Conservation (phyloP, 2,888 invertebrate genomes). For the Polymixis lichenea region DNA sequence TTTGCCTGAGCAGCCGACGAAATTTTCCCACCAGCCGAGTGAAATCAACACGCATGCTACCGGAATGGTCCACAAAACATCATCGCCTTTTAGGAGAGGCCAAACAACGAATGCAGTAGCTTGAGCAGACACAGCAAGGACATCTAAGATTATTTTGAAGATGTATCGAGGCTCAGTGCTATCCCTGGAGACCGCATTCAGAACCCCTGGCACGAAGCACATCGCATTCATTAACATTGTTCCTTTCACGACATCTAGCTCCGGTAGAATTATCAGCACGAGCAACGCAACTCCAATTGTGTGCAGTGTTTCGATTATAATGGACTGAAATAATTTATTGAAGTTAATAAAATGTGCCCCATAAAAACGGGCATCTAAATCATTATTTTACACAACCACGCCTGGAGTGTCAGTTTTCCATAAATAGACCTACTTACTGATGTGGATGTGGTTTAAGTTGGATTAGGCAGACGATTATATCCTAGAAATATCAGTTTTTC, state of each 20-base stretch:
- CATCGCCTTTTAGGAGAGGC: slow-evolving; percentile 90
- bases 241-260: slow-evolving; percentile 95
- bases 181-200: slow-evolving; percentile 91
- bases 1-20: slow-evolving; percentile 86
- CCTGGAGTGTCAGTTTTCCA: not conserved
- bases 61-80: slow-evolving; percentile 91
- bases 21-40: slow-evolving; percentile 96
- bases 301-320: slow-evolving; percentile 94
- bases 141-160: slow-evolving; percentile 88
- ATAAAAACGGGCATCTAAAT: not conserved
- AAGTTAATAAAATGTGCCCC: not conserved
- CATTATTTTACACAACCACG: not conserved
- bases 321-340: slow-evolving; percentile 83
- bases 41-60: slow-evolving; percentile 93
- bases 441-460: not conserved
- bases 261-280: slow-evolving; percentile 94
- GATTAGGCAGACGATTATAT: not conserved
- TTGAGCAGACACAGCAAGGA: slow-evolving; percentile 92
- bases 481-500: not conserved
- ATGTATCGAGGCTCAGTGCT: slow-evolving; percentile 77
- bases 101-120: slow-evolving; percentile 92
- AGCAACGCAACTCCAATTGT: slow-evolving; percentile 94
- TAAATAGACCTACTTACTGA: not conserved
- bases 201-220: slow-evolving; percentile 94
- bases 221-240: slow-evolving; percentile 96